These are phyloP conservation scores for Eupithecia tripunctaria DNA, from an alignment of 2,888 invertebrate species.

Conservation along the genomic window DNA sequence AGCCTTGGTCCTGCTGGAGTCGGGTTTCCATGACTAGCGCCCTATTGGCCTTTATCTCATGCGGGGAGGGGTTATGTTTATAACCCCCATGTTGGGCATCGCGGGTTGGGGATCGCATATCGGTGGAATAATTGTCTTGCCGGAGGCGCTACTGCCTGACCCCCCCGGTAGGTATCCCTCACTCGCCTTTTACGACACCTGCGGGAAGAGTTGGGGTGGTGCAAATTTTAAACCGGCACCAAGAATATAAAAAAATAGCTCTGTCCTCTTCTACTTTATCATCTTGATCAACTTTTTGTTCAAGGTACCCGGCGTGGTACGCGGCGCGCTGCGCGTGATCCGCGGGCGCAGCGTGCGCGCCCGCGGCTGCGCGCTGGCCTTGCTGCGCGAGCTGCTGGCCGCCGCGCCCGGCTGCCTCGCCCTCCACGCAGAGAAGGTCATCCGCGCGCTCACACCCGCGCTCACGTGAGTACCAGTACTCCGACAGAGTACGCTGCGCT, in stretches of 20 bases:
- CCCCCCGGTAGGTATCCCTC: too few species aligned
- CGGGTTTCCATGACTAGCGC: too few species aligned
- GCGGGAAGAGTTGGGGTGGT: too few species aligned
- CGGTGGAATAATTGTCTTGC: too few species aligned
- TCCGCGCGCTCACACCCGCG: constrained; percentile 95
- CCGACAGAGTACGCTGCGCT: not conserved
- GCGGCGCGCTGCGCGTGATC: constrained; percentile 95
- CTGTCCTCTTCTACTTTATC: not conserved
- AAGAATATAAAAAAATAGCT: not conserved
- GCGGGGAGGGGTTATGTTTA: too few species aligned
- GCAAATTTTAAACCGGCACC: too few species aligned
- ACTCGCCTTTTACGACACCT: too few species aligned
- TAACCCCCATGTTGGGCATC: too few species aligned
- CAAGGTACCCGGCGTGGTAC: constrained; percentile 87
- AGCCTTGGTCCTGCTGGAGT: too few species aligned
- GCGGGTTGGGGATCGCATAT: too few species aligned
- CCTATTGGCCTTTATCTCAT: too few species aligned
- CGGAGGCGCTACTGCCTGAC: too few species aligned
- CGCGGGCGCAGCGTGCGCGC: constrained; percentile 87
- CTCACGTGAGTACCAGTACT: constrained; percentile 80
- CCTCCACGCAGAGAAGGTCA: constrained; percentile 91
- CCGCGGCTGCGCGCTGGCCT: constrained; percentile 95
- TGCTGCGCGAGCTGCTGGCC: constrained; percentile 94
- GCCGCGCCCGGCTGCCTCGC: constrained; percentile 95
- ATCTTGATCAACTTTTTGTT: not conserved